These are phyloP conservation scores for Lepilemur ruficaudatus DNA, from an alignment of 2,797 vertebrate genomes.

Conservation along the genomic window DNA sequence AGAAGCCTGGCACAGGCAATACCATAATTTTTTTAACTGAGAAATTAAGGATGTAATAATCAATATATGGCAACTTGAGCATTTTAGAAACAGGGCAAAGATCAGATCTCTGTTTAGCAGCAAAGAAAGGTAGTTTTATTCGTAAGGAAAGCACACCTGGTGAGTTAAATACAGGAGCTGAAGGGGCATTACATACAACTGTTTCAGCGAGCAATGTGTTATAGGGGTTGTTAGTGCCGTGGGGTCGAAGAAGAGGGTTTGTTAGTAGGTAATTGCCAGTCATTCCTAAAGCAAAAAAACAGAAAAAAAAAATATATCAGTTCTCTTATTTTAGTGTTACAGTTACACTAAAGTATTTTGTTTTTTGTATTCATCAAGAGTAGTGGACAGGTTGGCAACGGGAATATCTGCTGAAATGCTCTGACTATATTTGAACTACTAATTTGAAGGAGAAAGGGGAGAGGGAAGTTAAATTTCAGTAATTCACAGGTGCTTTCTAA, in stretches of 20 bases:
- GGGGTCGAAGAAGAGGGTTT: slow-evolving; percentile 99
- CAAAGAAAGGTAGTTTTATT: slow-evolving; percentile 78
- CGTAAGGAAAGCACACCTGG: slow-evolving; percentile 98
- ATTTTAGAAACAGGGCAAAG: slow-evolving; percentile 78
- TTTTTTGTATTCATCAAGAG: slow-evolving; percentile 76
- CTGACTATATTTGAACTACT: slow-evolving; percentile 82
- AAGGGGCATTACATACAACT: slow-evolving; percentile 99
- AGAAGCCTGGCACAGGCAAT: slow-evolving; percentile 84
- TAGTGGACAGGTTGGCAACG: slow-evolving; percentile 77
- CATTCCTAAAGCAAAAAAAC: slow-evolving; percentile 98
- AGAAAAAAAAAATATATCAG: slow-evolving; percentile 85
- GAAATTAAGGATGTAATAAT: slow-evolving; percentile 72
- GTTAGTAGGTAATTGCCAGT: slow-evolving; percentile 99
- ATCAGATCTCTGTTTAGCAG: slow-evolving; percentile 78
- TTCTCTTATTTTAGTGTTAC: slow-evolving; percentile 84
- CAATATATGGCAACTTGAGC: slow-evolving; percentile 72
- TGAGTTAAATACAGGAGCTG: slow-evolving; percentile 99
- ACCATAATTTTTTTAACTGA: slow-evolving; percentile 75
- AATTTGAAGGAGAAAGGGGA: slow-evolving; percentile 82
- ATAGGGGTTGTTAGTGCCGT: slow-evolving; percentile 99
- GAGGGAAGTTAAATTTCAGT: slow-evolving; percentile 81
- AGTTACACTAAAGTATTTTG: slow-evolving; percentile 80
- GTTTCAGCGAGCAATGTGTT: slow-evolving; percentile 99
- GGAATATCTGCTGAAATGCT: slow-evolving; percentile 80
- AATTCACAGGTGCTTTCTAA: slow-evolving; percentile 86